phyloP scores from a whole-genome alignment of 2,113 vertebrate genomes.

The Myiopsitta monachus region DNA sequence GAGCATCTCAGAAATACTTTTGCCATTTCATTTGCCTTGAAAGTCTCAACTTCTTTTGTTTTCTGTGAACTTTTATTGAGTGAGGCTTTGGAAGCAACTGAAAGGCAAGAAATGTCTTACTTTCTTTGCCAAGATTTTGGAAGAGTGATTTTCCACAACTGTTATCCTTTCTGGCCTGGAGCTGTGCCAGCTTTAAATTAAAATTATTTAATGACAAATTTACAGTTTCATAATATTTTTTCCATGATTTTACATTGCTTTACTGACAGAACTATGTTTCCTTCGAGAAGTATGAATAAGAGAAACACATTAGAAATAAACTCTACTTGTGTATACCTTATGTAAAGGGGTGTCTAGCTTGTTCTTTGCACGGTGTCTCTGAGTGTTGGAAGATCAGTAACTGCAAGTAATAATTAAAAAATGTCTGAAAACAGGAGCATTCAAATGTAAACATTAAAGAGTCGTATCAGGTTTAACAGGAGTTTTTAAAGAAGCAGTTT shows the following conservation, averaged over 20 bases:
- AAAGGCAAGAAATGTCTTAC: not conserved
- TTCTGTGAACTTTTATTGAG: not conserved
- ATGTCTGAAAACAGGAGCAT: not conserved
- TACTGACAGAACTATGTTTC: not conserved
- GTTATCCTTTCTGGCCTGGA: not conserved
- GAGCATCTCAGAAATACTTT: not conserved
- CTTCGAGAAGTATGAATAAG: not conserved
- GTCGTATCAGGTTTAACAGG: not conserved
- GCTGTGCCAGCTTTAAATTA: not conserved
- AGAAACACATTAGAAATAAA: not conserved
- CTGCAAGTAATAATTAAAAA: not conserved
- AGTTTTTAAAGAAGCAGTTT: not conserved
- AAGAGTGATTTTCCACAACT: not conserved
- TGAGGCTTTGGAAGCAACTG: not conserved
- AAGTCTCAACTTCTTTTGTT: not conserved
- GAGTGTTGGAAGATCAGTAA: not conserved
- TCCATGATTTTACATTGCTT: not conserved
- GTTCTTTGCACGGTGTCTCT: not conserved
- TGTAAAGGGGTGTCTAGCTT: not conserved
- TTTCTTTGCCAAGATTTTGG: not conserved
- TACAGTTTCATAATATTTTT: not conserved
- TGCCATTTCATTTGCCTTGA: not conserved
- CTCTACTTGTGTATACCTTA: not conserved
- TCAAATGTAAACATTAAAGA: not conserved
- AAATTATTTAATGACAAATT: not conserved